These are phyloP conservation scores for Poecilia latipinna DNA, from an alignment of 2,113 vertebrate genomes.

Conservation along the genomic window DNA sequence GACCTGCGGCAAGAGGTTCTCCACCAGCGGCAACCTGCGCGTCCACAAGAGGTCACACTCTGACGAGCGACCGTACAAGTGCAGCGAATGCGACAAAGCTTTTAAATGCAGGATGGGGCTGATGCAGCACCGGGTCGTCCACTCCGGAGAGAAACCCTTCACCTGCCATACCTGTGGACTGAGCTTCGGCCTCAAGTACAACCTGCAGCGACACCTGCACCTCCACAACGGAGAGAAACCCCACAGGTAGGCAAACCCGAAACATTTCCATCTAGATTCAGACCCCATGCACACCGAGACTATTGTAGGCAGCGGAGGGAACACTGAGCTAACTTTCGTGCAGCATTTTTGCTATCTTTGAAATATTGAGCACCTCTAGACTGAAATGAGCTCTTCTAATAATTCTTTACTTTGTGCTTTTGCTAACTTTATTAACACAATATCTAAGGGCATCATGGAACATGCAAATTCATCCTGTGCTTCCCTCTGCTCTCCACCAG, in stretches of 20 bases:
- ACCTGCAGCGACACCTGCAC: slow-evolving; percentile 69
- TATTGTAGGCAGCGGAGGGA: too few relatives aligned
- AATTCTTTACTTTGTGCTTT: too few relatives aligned
- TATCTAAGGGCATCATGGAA: too few relatives aligned
- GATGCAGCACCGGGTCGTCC: slow-evolving; percentile 69
- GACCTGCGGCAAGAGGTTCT: slow-evolving; percentile 62
- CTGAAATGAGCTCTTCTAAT: too few relatives aligned
- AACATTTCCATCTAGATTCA: too few relatives aligned
- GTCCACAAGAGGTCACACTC: slow-evolving; percentile 71
- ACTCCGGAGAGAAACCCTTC: slow-evolving; percentile 68
- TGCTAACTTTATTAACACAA: too few relatives aligned
- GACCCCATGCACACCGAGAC: too few relatives aligned
- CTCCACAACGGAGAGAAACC: slow-evolving; percentile 73
- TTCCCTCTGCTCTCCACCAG: slow-evolving; percentile 29
- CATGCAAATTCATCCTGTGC: neutral
- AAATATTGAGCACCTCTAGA: too few relatives aligned
- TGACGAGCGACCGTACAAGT: slow-evolving; percentile 57
- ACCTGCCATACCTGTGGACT: slow-evolving; percentile 60
- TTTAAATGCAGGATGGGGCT: slow-evolving; percentile 71
- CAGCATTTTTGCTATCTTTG: too few relatives aligned
- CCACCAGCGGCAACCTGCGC: slow-evolving; percentile 68
- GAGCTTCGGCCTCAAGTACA: slow-evolving; percentile 73
- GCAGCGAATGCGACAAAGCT: slow-evolving; percentile 64
- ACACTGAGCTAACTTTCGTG: too few relatives aligned
- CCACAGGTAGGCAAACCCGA: slow-evolving; percentile 40